These are phyloP conservation scores for Diarsia rubi DNA, from an alignment of 2,888 invertebrate genomes.

Conservation along the genomic window DNA sequence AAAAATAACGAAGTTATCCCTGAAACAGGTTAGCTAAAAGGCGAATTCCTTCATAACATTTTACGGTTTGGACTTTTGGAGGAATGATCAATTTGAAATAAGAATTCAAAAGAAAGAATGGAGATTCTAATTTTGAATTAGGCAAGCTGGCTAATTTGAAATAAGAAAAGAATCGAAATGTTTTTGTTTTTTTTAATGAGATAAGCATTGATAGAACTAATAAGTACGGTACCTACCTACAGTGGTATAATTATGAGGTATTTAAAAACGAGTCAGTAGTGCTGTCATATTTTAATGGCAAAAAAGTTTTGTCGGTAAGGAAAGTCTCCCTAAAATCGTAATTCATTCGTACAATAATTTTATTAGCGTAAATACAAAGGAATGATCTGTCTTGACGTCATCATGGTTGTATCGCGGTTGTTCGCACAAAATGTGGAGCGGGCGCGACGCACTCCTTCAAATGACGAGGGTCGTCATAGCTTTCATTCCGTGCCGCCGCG, in stretches of 20 bases:
- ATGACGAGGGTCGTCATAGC: slow-evolving; percentile 84
- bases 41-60: background rate
- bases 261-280: background rate
- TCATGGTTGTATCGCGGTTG: slow-evolving; percentile 62
- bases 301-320: background rate
- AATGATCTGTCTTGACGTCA: slow-evolving; percentile 62
- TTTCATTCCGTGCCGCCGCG: slow-evolving; percentile 76
- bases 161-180: background rate
- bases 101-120: background rate
- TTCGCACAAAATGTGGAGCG: slow-evolving; percentile 77
- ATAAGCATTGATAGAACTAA: background rate
- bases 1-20: slow-evolving; percentile 44
- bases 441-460: slow-evolving; percentile 77
- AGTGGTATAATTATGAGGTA: too few relatives aligned
- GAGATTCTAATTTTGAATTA: background rate
- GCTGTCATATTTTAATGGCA: background rate
- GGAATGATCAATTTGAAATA: background rate
- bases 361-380: slow-evolving; percentile 18
- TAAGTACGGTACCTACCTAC: background rate
- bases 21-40: slow-evolving; percentile 6
- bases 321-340: background rate
- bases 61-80: background rate
- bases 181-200: background rate
- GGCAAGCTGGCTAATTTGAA: background rate
- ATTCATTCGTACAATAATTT: background rate